phyloP scores from a whole-genome alignment of 2,113 vertebrate genomes.

The Eolophus roseicapilla region DNA sequence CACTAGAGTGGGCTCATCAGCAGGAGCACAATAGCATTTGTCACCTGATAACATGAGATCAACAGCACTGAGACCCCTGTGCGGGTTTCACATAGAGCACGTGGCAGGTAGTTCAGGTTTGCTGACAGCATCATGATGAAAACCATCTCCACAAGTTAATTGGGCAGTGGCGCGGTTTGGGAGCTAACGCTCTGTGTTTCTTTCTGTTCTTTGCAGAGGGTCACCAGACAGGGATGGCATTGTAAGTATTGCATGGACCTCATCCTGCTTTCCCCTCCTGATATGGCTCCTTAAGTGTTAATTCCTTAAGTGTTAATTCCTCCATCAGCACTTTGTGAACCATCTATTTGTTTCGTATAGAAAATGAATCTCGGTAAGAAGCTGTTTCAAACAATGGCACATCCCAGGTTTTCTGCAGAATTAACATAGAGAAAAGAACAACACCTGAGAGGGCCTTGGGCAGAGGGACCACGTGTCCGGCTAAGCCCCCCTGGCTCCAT shows the following conservation, averaged over 20 bases:
- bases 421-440: background rate
- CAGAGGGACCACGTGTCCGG: background rate
- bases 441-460: accelerated
- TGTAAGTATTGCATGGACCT: constrained; percentile 79
- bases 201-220: constrained; percentile 79
- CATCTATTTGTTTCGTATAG: background rate
- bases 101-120: accelerated
- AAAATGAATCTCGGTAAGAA: background rate
- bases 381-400: accelerated
- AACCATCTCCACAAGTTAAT: accelerated
- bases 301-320: background rate
- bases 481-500: background rate
- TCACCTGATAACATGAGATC: accelerated
- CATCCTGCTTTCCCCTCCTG: background rate
- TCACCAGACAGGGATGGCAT: constrained; percentile 93
- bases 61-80: accelerated
- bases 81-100: accelerated
- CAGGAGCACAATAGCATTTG: accelerated
- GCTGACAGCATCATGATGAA: accelerated
- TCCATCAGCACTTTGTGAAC: background rate
- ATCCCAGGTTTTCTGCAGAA: background rate
- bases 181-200: background rate
- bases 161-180: accelerated
- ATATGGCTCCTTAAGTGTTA: background rate
- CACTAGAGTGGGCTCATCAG: accelerated